Conservation (phyloP, 2,113 vertebrate genomes). For the Tachysurus vachellii region DNA sequence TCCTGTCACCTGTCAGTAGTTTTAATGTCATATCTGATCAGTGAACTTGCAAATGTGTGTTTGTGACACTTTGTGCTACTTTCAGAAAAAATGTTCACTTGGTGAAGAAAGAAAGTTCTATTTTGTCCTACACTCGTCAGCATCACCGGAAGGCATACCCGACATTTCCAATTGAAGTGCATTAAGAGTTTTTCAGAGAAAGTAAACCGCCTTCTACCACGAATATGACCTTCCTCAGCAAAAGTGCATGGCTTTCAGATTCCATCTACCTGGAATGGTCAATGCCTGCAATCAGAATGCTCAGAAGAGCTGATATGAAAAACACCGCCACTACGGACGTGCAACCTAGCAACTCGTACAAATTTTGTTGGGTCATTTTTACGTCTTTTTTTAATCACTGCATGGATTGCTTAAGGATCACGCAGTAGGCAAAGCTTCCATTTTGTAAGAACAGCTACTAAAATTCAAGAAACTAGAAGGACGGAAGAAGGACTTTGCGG, state of each 20-base stretch:
- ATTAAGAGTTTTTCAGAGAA: constrained; percentile 39
- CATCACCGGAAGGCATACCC: constrained; percentile 50
- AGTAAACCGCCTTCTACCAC: constrained; percentile 53
- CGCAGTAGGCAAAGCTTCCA: constrained; percentile 56
- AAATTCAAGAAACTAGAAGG: constrained; percentile 25
- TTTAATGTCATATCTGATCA: no score
- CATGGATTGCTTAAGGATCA: constrained; percentile 49
- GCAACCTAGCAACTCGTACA: constrained; percentile 65
- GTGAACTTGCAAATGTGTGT: no score
- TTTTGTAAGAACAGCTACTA: constrained; percentile 49
- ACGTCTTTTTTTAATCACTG: constrained; percentile 48
- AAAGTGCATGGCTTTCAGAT: constrained; percentile 44
- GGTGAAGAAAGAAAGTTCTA: constrained; percentile 18
- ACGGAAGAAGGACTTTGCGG: neutral
- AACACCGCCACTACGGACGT: constrained; percentile 54
- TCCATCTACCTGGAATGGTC: constrained; percentile 54
- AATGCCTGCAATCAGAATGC: constrained; percentile 63
- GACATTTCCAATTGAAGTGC: constrained; percentile 51
- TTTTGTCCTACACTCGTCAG: constrained; percentile 35
- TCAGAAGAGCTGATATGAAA: constrained; percentile 55
- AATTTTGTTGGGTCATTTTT: constrained; percentile 65
- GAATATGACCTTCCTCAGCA: constrained; percentile 49
- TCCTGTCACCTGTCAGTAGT: no score
- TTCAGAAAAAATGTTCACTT: constrained; percentile 1
- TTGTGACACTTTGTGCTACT: neutral